Evolutionary conservation across 2,113 vertebrate species (phyloP).

Genomic region (Neolamprologus brichardi): DNA sequence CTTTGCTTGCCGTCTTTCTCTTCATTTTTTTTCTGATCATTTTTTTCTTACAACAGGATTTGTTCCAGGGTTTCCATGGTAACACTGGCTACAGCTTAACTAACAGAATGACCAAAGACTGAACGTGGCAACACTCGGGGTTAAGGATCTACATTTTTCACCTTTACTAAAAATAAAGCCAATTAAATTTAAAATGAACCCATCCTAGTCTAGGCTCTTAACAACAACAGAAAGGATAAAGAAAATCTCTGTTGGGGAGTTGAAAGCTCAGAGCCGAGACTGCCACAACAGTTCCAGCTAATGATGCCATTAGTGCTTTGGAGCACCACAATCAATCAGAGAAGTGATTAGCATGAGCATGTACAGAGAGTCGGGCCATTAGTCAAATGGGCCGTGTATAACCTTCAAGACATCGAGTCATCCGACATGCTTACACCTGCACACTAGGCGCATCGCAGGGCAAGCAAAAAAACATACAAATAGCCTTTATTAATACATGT

Average conservation of each 20-base stretch:
- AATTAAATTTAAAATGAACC: conserved; percentile 22
- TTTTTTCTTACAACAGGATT: background rate
- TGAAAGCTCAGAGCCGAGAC: conserved; percentile 32
- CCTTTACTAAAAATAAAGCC: background rate
- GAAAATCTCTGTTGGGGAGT: conserved; percentile 7
- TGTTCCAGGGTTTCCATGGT: conserved; percentile 15
- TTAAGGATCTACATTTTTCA: background rate
- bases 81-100: background rate
- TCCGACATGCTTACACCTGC: background rate
- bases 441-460: background rate
- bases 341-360: conserved; percentile 65
- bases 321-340: conserved; percentile 59
- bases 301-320: conserved; percentile 64
- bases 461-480: background rate
- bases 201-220: background rate
- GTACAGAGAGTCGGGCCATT: conserved; percentile 54
- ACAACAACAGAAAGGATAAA: conserved; percentile 29
- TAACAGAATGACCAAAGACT: background rate
- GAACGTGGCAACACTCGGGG: background rate
- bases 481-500: background rate
- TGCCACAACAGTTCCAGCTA: conserved; percentile 57
- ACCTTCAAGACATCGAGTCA: conserved; percentile 42
- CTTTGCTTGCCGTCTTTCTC: background rate
- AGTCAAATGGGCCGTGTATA: conserved; percentile 48
- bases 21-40: background rate